Evolutionary conservation across 1,140 invertebrate species (phyloP).

Genomic region (Nephotettix cincticeps): DNA sequence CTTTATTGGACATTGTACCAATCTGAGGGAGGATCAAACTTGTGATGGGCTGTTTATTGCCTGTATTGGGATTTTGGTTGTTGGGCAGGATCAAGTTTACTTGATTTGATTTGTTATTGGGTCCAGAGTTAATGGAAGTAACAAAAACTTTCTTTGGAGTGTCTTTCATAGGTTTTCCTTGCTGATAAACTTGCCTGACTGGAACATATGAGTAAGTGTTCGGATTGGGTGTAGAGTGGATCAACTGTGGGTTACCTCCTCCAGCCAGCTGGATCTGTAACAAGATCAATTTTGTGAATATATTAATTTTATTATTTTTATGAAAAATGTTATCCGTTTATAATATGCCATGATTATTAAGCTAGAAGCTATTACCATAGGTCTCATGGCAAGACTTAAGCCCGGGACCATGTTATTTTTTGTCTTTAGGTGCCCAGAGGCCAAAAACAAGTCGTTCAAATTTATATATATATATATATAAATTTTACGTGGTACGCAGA

Average conservation of each 20-base stretch:
- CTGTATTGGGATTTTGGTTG: not conserved
- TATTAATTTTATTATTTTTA: no score
- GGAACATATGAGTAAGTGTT: not conserved
- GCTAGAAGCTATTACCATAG: no score
- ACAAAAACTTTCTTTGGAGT: conserved; percentile 10
- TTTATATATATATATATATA: no score
- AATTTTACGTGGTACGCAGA: no score
- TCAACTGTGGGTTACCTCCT: not conserved
- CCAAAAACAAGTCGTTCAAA: no score
- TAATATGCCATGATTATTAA: no score
- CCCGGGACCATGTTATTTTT: no score
- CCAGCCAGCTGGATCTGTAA: conserved; percentile 12
- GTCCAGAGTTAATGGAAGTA: not conserved
- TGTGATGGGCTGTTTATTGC: conserved; percentile 5
- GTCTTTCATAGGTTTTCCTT: not conserved
- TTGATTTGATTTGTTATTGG: not conserved
- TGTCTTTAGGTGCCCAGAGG: no score
- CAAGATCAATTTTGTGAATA: no score
- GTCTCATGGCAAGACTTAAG: no score
- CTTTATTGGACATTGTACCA: not conserved
- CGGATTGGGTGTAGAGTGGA: not conserved
- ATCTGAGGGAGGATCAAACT: conserved; percentile 18
- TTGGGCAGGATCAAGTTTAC: conserved; percentile 1
- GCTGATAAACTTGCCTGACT: conserved; percentile 5
- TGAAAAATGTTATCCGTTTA: no score